These are phyloP conservation scores for Limnephilus rhombicus DNA, from an alignment of 2,888 invertebrate species.

Conservation along the genomic window DNA sequence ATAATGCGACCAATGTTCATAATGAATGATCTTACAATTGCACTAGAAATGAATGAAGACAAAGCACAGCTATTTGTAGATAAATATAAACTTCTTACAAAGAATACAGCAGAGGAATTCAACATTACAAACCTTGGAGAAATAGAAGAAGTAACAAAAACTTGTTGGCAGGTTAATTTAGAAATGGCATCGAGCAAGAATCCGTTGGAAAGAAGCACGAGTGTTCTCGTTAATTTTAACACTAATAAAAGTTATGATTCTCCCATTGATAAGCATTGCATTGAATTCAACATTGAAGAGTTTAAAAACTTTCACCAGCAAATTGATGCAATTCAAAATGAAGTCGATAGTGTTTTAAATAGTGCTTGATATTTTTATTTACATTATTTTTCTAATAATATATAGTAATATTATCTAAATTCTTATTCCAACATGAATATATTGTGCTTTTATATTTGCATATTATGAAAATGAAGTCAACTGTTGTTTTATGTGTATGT, in stretches of 20 bases:
- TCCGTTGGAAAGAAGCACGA: constrained; percentile 57
- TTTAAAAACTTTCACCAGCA: constrained; percentile 60
- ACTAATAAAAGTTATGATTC: constrained; percentile 48
- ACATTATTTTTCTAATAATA: background rate
- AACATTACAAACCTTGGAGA: constrained; percentile 58
- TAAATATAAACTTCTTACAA: constrained; percentile 56
- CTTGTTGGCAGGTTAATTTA: constrained; percentile 61
- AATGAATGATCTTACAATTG: constrained; percentile 48
- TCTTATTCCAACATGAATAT: background rate
- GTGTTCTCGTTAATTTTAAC: constrained; percentile 57
- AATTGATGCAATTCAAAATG: constrained; percentile 61
- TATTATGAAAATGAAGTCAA: background rate
- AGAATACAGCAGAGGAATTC: constrained; percentile 57
- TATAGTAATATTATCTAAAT: background rate
- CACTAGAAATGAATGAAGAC: constrained; percentile 57
- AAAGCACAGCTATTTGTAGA: constrained; percentile 60
- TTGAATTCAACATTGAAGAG: constrained; percentile 61
- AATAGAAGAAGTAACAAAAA: constrained; percentile 58
- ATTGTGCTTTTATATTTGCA: background rate
- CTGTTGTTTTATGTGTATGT: background rate
- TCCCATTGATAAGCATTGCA: constrained; percentile 30
- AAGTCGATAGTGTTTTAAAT: constrained; percentile 60
- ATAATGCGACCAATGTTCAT: constrained; percentile 61
- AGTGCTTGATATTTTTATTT: background rate
- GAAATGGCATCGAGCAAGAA: constrained; percentile 62